Conservation (phyloP, 1,140 invertebrate genomes). For the Drosophila ogumai region DNA sequence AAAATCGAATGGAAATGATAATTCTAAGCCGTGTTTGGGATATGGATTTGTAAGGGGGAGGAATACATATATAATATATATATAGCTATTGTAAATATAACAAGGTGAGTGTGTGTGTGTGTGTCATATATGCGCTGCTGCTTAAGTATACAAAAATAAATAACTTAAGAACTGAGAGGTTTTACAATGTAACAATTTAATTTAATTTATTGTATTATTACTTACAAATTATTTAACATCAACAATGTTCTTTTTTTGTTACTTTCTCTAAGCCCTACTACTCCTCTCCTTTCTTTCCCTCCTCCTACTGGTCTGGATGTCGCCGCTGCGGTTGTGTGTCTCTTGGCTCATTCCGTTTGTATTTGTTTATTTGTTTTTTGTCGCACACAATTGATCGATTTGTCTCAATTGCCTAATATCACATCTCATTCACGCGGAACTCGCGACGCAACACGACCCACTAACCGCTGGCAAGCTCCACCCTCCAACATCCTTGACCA, state of each 20-base stretch:
- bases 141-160: conserved; percentile 81
- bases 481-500: background rate
- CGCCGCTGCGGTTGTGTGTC: conserved; percentile 1
- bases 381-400: conserved; percentile 50
- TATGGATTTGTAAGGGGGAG: conserved; percentile 1
- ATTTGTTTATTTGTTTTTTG: conserved; percentile 47
- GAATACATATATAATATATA: conserved; percentile 7
- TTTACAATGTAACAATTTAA: conserved; percentile 81
- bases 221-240: conserved; percentile 82
- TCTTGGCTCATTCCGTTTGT: conserved; percentile 22
- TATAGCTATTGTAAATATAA: conserved; percentile 62
- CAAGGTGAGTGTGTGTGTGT: conserved; percentile 65
- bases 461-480: conserved; percentile 15
- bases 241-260: conserved; percentile 70
- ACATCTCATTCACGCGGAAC: conserved; percentile 60
- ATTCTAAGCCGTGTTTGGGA: conserved; percentile 18
- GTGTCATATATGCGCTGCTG: conserved; percentile 65
- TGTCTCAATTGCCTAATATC: conserved; percentile 63
- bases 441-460: conserved; percentile 5
- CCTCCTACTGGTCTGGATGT: conserved; percentile 13
- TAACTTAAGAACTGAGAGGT: conserved; percentile 78
- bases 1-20: conserved; percentile 10
- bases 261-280: conserved; percentile 44
- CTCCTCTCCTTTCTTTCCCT: conserved; percentile 9
- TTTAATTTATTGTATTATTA: conserved; percentile 65